Evolutionary conservation across 2,888 invertebrate genomes (phyloP).

Genomic region (Thelaira solivaga): DNA sequence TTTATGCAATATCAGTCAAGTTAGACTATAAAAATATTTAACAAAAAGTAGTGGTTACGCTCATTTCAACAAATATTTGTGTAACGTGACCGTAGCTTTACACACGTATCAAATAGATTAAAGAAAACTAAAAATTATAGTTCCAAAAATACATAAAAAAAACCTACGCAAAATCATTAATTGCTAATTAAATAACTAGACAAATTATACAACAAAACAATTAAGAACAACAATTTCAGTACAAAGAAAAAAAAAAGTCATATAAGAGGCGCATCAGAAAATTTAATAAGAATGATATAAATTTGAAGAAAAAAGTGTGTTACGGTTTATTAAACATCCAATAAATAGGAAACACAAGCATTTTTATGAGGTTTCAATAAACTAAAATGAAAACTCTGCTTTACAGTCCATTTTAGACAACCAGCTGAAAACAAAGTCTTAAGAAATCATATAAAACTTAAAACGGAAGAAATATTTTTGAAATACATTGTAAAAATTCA

Average conservation of each 20-base stretch:
- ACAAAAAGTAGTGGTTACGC: no score
- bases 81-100: no score
- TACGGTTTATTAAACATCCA: slow-evolving; percentile 50
- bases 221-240: slow-evolving; percentile 20
- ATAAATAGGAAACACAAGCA: not conserved
- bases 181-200: slow-evolving; percentile 34
- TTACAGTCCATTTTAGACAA: slow-evolving; percentile 36
- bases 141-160: slow-evolving; percentile 8
- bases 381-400: slow-evolving; percentile 11
- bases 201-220: slow-evolving; percentile 22
- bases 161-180: slow-evolving; percentile 42
- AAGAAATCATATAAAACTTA: not conserved
- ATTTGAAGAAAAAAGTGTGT: slow-evolving; percentile 5
- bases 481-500: not conserved
- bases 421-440: slow-evolving; percentile 18
- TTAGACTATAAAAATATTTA: no score
- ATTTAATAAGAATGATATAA: slow-evolving; percentile 23
- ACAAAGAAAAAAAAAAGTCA: not conserved
- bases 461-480: not conserved
- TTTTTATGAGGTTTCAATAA: slow-evolving; percentile 22
- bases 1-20: no score
- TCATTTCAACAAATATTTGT: no score
- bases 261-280: not conserved
- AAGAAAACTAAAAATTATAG: not conserved
- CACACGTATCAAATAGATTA: not conserved